phyloP scores from a whole-genome alignment of 2,888 invertebrate species.

The Ophion ellenae region DNA sequence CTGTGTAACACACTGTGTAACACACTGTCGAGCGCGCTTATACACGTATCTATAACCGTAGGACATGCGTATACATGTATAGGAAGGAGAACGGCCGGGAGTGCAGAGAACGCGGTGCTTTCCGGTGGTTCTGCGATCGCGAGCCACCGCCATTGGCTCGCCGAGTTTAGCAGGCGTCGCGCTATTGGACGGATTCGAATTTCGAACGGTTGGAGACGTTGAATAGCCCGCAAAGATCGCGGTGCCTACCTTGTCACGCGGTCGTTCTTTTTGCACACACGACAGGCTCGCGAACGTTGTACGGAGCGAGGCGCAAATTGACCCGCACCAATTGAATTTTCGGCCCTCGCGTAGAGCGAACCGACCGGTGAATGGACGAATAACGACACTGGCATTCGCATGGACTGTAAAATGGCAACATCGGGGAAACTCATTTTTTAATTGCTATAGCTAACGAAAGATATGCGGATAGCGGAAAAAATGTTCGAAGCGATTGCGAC shows the following conservation, averaged over 20 bases:
- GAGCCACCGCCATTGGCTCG: constrained; percentile 53
- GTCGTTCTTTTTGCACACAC: constrained; percentile 26
- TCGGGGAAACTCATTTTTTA: no score
- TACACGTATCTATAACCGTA: constrained; percentile 9
- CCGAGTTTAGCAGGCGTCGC: constrained; percentile 1
- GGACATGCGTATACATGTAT: constrained; percentile 7
- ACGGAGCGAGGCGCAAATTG: constrained; percentile 9
- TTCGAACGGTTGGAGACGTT: constrained; percentile 60
- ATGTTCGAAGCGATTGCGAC: no score
- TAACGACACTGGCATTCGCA: no score
- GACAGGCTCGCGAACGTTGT: background rate
- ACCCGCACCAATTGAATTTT: background rate
- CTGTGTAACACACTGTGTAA: constrained; percentile 53
- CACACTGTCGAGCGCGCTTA: constrained; percentile 50
- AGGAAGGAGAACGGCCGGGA: constrained; percentile 21
- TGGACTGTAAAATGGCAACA: no score
- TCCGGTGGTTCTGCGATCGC: constrained; percentile 18
- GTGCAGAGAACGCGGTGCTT: background rate
- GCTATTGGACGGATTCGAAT: constrained; percentile 65
- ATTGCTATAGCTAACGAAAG: no score
- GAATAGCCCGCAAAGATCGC: constrained; percentile 9
- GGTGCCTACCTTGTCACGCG: constrained; percentile 12
- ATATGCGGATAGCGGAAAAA: no score
- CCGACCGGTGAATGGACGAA: no score
- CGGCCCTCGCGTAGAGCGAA: background rate